Evolutionary conservation across 2,888 invertebrate genomes (phyloP), one percentile per base, ranked within the genome.

Genomic region (Megastigmus dorsalis): DNA sequence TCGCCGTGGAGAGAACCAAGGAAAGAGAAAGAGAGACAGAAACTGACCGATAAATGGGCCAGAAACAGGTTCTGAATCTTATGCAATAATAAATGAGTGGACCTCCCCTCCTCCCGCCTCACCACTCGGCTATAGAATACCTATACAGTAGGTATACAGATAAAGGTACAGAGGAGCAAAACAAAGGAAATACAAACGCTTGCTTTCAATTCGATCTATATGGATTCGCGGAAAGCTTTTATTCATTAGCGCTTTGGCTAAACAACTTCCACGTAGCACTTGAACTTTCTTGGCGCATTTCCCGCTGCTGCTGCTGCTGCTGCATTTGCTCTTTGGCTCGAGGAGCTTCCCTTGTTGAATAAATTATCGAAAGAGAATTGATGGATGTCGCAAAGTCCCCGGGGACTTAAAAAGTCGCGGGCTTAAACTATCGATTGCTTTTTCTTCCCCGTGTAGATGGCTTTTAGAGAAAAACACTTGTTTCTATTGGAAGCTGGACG

Each of bases 61-160:
- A 83, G 83, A 85, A n/a, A 85, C 85, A 85, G 84, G 85, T 85
- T 85, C 82, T 84, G 83, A 83, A 83, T 83, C 84, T 85, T 85
- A 85, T 84, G 85, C 82, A 85, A 85, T 83, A 84, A 85, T 83
- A 84, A 84, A 85, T 82, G 82, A 82, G 79, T 78, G 79, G n/a
- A 82, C 78, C 80, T 78, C 70, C 74, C 79, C 4, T 26, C 73
- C 76, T 76, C 75, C 73, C 79, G 78, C 77, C 75, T 78, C n/a
- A n/a, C n/a, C n/a, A n/a, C n/a, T n/a, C n/a, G n/a, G n/a, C n/a
- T n/a, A n/a, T n/a, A 76, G 82, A 80, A 59, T 77, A 77, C 74
- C 79, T 77, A 36, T 33, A 3, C 41, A 23, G 13, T 23, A 52
- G 57, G n/a, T 52, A 52, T 20, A 48, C 15, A n/a, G n/a, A n/a